phyloP scores from a whole-genome alignment of 2,113 vertebrate genomes.

The Mesocricetus auratus region DNA sequence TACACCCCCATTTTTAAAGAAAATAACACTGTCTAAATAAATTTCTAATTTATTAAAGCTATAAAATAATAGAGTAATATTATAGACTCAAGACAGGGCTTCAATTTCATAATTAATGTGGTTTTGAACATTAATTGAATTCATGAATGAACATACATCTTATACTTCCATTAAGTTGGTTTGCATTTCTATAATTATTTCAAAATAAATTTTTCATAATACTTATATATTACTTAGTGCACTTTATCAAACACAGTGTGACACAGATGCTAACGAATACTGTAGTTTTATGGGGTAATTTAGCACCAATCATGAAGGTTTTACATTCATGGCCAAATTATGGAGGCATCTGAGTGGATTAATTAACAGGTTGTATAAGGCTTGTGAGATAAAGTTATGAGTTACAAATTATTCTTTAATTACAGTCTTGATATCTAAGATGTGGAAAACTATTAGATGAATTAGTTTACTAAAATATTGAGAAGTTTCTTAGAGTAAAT shows the following conservation, averaged over 20 bases:
- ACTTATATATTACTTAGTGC: not conserved
- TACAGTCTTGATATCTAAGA: not conserved
- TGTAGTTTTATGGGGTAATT: not conserved
- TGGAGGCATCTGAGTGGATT: not conserved
- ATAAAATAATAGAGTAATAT: not conserved
- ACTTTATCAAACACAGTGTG: not conserved
- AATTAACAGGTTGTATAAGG: not conserved
- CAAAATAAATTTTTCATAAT: not conserved
- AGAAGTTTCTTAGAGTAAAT: not conserved
- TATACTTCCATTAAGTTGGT: not conserved
- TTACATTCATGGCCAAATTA: not conserved
- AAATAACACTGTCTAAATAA: not conserved
- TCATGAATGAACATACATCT: not conserved
- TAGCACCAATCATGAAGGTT: not conserved
- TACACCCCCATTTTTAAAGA: not conserved
- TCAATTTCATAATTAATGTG: not conserved
- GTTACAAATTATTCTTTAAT: not conserved
- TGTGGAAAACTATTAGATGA: too few species aligned
- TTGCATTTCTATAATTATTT: conserved; percentile 15
- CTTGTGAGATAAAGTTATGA: not conserved
- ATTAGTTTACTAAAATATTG: not conserved
- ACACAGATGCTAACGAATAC: not conserved
- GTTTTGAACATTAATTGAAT: not conserved
- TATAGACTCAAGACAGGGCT: not conserved
- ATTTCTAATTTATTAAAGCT: not conserved